Base-by-base conservation (phyloP, 2,113 vertebrate genomes). In the Aspidoscelis tigris region DNA sequence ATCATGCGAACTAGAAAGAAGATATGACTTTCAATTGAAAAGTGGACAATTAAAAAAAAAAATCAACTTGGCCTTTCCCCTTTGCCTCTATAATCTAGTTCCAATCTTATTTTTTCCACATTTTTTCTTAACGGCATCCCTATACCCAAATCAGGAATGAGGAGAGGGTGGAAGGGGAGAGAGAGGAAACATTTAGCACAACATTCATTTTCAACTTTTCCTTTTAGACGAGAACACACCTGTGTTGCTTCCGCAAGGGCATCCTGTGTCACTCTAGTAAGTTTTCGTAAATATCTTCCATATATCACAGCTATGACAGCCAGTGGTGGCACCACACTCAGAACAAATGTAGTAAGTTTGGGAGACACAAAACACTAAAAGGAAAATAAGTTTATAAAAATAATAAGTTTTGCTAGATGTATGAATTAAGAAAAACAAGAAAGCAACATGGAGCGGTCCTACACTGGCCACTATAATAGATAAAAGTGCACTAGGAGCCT, bases 321-420 rank as follows among this genome's bases (percentile, higher is more conserved):
- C 90, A 99, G 47, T 1, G 98, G 98, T 70, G 98, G 98, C 53
- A 99, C 97, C 75, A 99, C 93, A 10, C 98, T 94, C 89, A 99
- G 84, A 80, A 99, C 98, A 92, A 99, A 99, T 16, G 94, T 90
- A 9, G 99, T 97, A 78, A 99, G 95, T 91, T 93, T 96, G 24
- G 98, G 98, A 66, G 98, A 99, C 53, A 99, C 95, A 83, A 98
- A 99, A 91, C 99, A 98, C 98, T 99, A 86, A 84, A 90, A 93
- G 87, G 81, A 85, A 93, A 88, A 81, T 55, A 89, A 73, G 5
- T 3, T 65, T 83, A 77, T 44, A 20, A 11, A 86, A 77, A 33
- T 41, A 81, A 86, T 86, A 80, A 5, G 64, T 64, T 1, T 39
- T 33, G 50, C 64, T 81, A 8, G 43, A 12, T 73, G 78, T 24